Percentiles rank a stretch among this genome's conserved stretches.
Conservation (phyloP, 1,140 invertebrate genomes). For the Brachionus koreanus region DNA sequence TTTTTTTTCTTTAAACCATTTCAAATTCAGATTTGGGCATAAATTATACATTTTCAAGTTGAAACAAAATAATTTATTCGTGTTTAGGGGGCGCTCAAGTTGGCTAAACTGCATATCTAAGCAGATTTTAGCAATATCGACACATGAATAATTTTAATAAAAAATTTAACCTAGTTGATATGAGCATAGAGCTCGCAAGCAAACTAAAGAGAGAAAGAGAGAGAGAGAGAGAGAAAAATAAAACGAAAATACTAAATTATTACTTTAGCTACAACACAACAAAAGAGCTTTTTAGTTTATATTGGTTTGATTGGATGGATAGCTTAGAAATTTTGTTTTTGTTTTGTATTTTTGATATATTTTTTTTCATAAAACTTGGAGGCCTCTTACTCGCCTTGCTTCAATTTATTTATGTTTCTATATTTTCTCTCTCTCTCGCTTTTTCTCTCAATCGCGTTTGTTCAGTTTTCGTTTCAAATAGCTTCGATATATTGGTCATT, state of each 20-base stretch:
- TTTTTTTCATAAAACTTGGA: neutral
- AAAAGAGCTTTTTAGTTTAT: conserved; percentile 3
- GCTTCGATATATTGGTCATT: conserved; percentile 31
- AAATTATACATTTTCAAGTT: conserved; percentile 19
- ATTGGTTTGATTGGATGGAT: conserved; percentile 32
- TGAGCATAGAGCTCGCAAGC: neutral
- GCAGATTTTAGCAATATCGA: conserved; percentile 25
- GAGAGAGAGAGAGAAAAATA: neutral
- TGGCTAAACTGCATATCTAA: conserved; percentile 5
- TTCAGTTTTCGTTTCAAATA: neutral
- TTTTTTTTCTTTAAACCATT: neutral
- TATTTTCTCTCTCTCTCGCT: neutral
- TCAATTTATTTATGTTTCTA: conserved; percentile 18
- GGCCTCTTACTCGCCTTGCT: conserved; percentile 7
- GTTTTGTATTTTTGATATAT: neutral
- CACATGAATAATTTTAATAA: conserved; percentile 18
- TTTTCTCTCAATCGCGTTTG: neutral
- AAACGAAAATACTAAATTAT: conserved; percentile 34
- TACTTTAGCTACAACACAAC: conserved; percentile 28
- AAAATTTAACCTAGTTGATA: conserved; percentile 43
- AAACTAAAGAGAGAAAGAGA: neutral
- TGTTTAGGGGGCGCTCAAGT: neutral
- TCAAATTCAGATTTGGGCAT: neutral
- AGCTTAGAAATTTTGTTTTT: conserved; percentile 34
- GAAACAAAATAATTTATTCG: conserved; percentile 32